A percentile compares a stretch with the other conserved stretches of the same genome.
Evolutionary conservation across 2,113 vertebrate genomes (phyloP).

Genomic region (Alligator mississippiensis): DNA sequence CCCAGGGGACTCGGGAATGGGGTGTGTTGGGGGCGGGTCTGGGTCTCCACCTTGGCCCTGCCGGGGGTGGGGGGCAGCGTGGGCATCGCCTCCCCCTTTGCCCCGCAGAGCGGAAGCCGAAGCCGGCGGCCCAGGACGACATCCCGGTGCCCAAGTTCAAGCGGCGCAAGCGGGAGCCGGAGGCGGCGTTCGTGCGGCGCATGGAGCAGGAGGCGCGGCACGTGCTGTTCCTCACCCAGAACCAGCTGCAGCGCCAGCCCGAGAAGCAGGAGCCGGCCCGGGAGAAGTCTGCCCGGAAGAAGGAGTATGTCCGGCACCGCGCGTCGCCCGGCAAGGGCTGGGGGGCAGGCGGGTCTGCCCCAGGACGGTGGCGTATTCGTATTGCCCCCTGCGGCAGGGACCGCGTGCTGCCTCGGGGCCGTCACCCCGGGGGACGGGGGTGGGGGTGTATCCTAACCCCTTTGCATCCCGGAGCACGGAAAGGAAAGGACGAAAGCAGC

Average conservation of each 20-base stretch:
- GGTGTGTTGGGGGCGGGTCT: too few species aligned
- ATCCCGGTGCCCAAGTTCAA: constrained; percentile 85
- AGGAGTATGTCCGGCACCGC: constrained; percentile 78
- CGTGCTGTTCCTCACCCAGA: constrained; percentile 87
- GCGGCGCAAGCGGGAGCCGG: constrained; percentile 79
- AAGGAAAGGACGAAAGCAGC: too few species aligned
- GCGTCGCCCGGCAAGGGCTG: not conserved
- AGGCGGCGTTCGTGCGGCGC: constrained; percentile 79
- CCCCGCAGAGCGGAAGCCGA: constrained; percentile 50
- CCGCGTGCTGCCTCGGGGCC: not conserved
- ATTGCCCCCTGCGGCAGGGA: not conserved
- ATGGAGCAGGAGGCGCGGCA: constrained; percentile 87
- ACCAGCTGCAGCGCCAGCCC: constrained; percentile 84
- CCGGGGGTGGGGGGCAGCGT: too few species aligned
- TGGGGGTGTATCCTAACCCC: not conserved
- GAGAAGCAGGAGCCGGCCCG: constrained; percentile 76
- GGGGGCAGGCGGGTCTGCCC: fast-evolving
- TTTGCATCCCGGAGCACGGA: too few species aligned
- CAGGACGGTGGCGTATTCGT: not conserved
- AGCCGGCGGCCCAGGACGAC: constrained; percentile 13
- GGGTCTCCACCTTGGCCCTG: not conserved
- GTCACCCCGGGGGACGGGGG: not conserved
- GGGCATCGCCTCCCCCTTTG: not conserved
- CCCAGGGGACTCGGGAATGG: fast-evolving
- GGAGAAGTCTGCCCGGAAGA: constrained; percentile 86